A percentile compares a stretch with the other conserved stretches of the same genome.
phyloP scores from a whole-genome alignment of 2,888 invertebrate species.

The Anoncus sp. region DNA sequence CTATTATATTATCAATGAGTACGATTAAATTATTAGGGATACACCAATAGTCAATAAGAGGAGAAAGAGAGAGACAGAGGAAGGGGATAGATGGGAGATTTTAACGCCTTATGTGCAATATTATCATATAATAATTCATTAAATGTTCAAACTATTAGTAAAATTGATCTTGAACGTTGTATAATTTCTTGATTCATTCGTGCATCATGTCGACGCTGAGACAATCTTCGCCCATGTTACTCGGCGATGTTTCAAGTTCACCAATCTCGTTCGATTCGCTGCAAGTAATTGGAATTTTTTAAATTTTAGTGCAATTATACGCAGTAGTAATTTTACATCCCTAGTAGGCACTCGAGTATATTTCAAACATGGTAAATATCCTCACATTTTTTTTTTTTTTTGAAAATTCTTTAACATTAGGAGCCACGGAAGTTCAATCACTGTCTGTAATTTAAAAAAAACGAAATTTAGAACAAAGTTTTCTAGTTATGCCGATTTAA shows the following conservation, averaged over 20 bases:
- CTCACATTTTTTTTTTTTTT: background rate
- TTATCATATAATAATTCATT: slow-evolving; percentile 46
- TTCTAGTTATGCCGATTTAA: too few species aligned
- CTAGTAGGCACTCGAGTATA: background rate
- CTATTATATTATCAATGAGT: slow-evolving; percentile 60
- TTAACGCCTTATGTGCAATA: slow-evolving; percentile 46
- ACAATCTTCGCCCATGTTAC: slow-evolving; percentile 92
- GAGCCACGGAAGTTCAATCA: background rate
- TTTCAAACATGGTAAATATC: too few species aligned
- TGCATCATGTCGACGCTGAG: slow-evolving; percentile 88
- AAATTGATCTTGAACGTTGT: slow-evolving; percentile 46
- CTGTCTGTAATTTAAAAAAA: background rate
- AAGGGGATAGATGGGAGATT: background rate
- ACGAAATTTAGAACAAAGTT: background rate
- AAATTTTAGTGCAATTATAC: background rate
- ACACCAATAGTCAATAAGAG: slow-evolving; percentile 47
- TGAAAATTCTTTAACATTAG: background rate
- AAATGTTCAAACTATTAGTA: slow-evolving; percentile 41
- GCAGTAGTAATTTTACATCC: background rate
- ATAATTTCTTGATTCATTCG: slow-evolving; percentile 80
- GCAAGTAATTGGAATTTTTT: slow-evolving; percentile 77
- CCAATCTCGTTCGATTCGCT: slow-evolving; percentile 93
- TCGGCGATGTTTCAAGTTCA: slow-evolving; percentile 92
- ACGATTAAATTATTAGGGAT: slow-evolving; percentile 54
- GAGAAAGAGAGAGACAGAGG: background rate